Base-by-base conservation (phyloP, 2,113 vertebrate genomes). In the Lagopus muta region DNA sequence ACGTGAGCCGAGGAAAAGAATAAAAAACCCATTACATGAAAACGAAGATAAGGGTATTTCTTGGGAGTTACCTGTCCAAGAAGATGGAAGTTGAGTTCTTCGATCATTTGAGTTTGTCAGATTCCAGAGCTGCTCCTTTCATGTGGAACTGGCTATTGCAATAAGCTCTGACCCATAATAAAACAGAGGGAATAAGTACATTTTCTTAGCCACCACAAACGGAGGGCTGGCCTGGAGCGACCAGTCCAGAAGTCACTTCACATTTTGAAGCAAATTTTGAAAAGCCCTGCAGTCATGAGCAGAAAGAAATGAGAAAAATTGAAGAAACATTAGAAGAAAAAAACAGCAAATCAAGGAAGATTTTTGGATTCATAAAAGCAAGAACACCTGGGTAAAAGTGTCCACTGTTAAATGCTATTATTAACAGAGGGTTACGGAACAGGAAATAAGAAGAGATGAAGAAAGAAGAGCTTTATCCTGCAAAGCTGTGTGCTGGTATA, bases 251-350 rank as follows among this genome's bases (percentile, higher is more conserved):
- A 90, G 66, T 90, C 95, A 70, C 30, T 87, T 92, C 20, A 32
- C n/a, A 69, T 93, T 89, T 93, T 75, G 61, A 93, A 90, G 64
- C 6, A 32, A 58, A n/a, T 93, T 90, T 89, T 92, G 91, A 96
- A 65, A 92, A 79, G 84, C 45, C 54, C 91, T 73, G 78, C 34
- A 89, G 90, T 20, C 43, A 70, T 40, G 16, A 89, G 48, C 48
- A 82, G 66, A 76, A 69, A 62, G 52, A 81, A 64, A 62, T 69
- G 34, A 74, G 43, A 7, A n/a, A 80, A n/a, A 57, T 8, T 20
- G 11, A 67, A 45, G n/a, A 76, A 10, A 32, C 38, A 64, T 52
- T 65, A 69, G 47, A 40, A 65, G 48, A 38, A 38, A 38, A 70
- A 70, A 20, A 7, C 20, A 50, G 6, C 20, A 66, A 42, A 24